Percentiles rank a stretch among this genome's conserved stretches.
Evolutionary conservation across 2,797 vertebrate species (phyloP).

Genomic region (Coluber constrictor): DNA sequence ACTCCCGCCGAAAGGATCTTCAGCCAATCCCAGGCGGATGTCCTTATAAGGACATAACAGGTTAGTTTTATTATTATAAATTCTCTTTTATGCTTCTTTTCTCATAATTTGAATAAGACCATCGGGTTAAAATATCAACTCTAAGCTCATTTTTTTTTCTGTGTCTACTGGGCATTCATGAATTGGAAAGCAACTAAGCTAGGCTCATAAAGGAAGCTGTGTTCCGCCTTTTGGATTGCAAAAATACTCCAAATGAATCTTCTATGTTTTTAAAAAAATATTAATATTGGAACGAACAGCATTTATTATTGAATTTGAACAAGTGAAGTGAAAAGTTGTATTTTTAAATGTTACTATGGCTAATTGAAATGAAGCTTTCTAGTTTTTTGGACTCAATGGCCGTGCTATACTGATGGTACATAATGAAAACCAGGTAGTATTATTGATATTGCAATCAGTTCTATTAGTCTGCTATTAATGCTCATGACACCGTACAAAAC

Average conservation of each 20-base stretch:
- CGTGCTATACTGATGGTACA: background rate
- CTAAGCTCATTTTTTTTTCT: conserved; percentile 28
- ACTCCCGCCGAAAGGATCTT: too few species aligned
- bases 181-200: conserved; percentile 15
- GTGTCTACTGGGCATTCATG: conserved; percentile 21
- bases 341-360: background rate
- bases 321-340: background rate
- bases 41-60: too few species aligned
- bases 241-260: conserved; percentile 32
- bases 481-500: background rate
- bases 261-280: conserved; percentile 5
- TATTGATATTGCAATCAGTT: background rate
- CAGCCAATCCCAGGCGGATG: too few species aligned
- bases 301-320: conserved; percentile 34
- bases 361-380: conserved; percentile 6
- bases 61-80: conserved; percentile 26
- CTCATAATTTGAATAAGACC: conserved; percentile 23
- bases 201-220: conserved; percentile 30
- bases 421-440: background rate
- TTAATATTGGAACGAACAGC: conserved; percentile 11
- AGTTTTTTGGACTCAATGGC: background rate
- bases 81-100: conserved; percentile 10
- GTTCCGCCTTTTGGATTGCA: conserved; percentile 37
- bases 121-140: conserved; percentile 22
- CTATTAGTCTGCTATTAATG: background rate